Evolutionary conservation across 2,797 vertebrate genomes (phyloP).

Genomic region (Characodon lateralis): DNA sequence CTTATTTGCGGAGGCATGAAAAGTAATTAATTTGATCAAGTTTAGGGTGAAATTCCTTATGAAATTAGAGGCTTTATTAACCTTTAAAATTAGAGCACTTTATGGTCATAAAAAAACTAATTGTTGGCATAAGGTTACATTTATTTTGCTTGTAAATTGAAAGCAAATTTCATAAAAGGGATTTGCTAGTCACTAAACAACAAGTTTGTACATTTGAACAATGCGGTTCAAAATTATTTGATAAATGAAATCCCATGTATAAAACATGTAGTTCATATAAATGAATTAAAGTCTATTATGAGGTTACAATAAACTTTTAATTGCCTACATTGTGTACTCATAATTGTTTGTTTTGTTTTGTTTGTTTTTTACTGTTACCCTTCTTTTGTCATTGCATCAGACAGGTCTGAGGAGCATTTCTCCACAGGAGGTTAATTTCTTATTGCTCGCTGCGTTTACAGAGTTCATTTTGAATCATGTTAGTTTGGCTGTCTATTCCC

Average conservation of each 20-base stretch:
- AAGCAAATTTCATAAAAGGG: background rate
- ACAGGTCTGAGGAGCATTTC: constrained; percentile 74
- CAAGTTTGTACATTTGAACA: background rate
- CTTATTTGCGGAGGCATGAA: background rate
- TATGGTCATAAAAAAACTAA: background rate
- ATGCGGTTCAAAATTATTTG: constrained; percentile 15
- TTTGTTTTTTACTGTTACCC: constrained; percentile 54
- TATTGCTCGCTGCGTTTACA: constrained; percentile 66
- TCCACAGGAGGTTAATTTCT: constrained; percentile 77
- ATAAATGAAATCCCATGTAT: constrained; percentile 11
- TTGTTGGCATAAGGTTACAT: background rate
- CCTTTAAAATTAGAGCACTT: background rate
- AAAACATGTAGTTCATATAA: constrained; percentile 18
- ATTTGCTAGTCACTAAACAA: background rate
- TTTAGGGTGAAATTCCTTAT: background rate
- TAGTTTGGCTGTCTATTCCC: constrained; percentile 76
- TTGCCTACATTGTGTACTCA: constrained; percentile 28
- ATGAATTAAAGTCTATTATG: constrained; percentile 8
- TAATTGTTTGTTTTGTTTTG: constrained; percentile 31
- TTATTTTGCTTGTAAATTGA: background rate
- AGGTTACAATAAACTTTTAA: constrained; percentile 19
- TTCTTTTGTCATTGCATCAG: constrained; percentile 67
- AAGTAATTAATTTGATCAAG: background rate
- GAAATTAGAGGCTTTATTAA: background rate
- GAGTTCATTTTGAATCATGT: constrained; percentile 78